A percentile compares a stretch with the other conserved stretches of the same genome.
Evolutionary conservation across 2,797 vertebrate genomes (phyloP).

Genomic region (Peromyscus eremicus): DNA sequence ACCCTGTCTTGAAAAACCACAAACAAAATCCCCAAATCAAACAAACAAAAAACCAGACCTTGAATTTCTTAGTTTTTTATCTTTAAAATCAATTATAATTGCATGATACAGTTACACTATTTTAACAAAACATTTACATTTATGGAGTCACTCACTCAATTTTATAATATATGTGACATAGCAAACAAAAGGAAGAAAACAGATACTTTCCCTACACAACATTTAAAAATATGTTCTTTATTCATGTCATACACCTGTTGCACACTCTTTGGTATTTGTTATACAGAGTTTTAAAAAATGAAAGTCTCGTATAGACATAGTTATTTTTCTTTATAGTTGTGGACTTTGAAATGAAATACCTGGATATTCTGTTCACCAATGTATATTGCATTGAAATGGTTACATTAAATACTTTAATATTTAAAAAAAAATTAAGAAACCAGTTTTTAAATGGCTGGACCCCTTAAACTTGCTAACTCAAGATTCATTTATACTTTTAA

Average conservation of each 20-base stretch:
- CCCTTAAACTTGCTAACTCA: slow-evolving; percentile 79
- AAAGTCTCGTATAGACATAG: slow-evolving; percentile 73
- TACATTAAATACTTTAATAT: slow-evolving; percentile 63
- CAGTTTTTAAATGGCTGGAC: slow-evolving; percentile 56
- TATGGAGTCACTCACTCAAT: slow-evolving; percentile 64
- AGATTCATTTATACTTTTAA: slow-evolving; percentile 87
- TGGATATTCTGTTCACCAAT: slow-evolving; percentile 51
- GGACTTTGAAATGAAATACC: slow-evolving; percentile 70
- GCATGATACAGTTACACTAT: slow-evolving; percentile 50
- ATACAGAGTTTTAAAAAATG: slow-evolving; percentile 66
- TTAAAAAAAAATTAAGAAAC: slow-evolving; percentile 68
- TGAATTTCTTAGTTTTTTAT: background rate
- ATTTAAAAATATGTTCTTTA: slow-evolving; percentile 62
- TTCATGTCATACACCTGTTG: slow-evolving; percentile 16
- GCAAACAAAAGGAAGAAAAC: slow-evolving; percentile 56
- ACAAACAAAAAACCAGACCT: background rate
- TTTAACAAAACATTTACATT: slow-evolving; percentile 72
- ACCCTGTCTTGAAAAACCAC: background rate
- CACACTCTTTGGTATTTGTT: slow-evolving; percentile 42
- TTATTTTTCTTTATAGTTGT: slow-evolving; percentile 56
- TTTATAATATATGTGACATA: slow-evolving; percentile 53
- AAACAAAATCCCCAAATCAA: background rate
- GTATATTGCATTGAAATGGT: slow-evolving; percentile 59
- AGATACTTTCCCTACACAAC: slow-evolving; percentile 16
- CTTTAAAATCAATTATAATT: slow-evolving; percentile 46